phyloP scores from a whole-genome alignment of 2,888 invertebrate species.

The Panorpa germanica region DNA sequence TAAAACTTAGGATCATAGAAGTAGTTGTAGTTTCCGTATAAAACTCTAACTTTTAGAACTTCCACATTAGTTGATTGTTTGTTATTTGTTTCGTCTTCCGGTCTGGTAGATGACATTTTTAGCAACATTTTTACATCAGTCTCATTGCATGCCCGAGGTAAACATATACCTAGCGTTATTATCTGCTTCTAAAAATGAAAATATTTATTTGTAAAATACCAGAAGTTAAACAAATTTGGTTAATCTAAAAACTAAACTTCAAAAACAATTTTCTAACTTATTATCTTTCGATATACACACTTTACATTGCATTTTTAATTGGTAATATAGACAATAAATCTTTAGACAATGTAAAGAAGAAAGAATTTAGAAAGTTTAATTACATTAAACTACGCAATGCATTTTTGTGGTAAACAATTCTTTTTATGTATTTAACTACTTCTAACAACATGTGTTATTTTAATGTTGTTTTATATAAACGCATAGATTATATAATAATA shows the following conservation, averaged over 20 bases:
- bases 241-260: background rate
- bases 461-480: too few species aligned
- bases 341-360: too few species aligned
- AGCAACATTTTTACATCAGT: slow-evolving; percentile 27
- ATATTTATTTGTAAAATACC: slow-evolving; percentile 1
- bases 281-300: too few species aligned
- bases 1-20: slow-evolving; percentile 17
- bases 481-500: too few species aligned
- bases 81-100: slow-evolving; percentile 24
- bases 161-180: slow-evolving; percentile 26
- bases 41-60: slow-evolving; percentile 20
- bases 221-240: background rate
- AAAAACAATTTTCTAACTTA: too few species aligned
- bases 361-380: too few species aligned
- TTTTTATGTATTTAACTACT: too few species aligned
- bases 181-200: slow-evolving; percentile 22
- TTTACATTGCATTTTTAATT: too few species aligned
- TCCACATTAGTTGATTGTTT: slow-evolving; percentile 22
- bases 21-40: slow-evolving; percentile 20
- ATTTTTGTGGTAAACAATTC: too few species aligned
- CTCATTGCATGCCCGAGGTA: slow-evolving; percentile 26
- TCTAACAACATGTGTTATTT: too few species aligned
- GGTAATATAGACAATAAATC: too few species aligned
- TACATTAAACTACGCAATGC: too few species aligned
- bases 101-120: slow-evolving; percentile 28